Conservation (phyloP, 2,888 invertebrate genomes). For the Odiellus spinosus region DNA sequence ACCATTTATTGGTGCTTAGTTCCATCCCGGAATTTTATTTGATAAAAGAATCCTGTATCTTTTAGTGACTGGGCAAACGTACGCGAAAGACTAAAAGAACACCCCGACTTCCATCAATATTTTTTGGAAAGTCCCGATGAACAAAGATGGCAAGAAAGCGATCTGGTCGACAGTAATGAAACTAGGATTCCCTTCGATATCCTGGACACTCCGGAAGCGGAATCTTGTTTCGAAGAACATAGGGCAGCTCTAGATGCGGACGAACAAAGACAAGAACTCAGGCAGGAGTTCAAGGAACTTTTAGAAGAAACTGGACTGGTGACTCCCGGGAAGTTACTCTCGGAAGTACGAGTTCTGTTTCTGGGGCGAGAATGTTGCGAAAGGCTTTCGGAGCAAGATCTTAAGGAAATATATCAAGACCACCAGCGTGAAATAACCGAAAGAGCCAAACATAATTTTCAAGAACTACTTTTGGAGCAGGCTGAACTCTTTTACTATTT, state of each 20-base stretch:
- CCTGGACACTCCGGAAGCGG: slow-evolving; percentile 75
- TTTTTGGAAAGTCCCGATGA: slow-evolving; percentile 71
- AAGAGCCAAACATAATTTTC: slow-evolving; percentile 75
- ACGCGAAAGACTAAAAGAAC: slow-evolving; percentile 65
- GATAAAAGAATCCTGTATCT: no score
- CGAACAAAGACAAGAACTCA: slow-evolving; percentile 78
- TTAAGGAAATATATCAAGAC: slow-evolving; percentile 79
- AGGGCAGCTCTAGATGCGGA: slow-evolving; percentile 80
- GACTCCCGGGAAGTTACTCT: slow-evolving; percentile 81
- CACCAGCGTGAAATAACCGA: slow-evolving; percentile 81
- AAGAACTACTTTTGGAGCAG: slow-evolving; percentile 79
- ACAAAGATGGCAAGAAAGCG: slow-evolving; percentile 58
- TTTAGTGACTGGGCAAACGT: slow-evolving; percentile 74
- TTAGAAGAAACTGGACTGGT: slow-evolving; percentile 87
- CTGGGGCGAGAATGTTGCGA: slow-evolving; percentile 91
- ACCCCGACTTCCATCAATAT: slow-evolving; percentile 83
- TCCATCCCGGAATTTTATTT: no score
- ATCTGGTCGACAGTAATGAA: slow-evolving; percentile 45
- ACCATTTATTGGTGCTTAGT: no score
- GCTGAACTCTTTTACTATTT: slow-evolving; percentile 86
- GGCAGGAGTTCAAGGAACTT: slow-evolving; percentile 80
- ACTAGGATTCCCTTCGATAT: slow-evolving; percentile 80
- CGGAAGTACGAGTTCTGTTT: slow-evolving; percentile 66
- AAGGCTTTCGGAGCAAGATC: slow-evolving; percentile 72
- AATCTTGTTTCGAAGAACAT: slow-evolving; percentile 77